Percentiles rank a stretch among this genome's conserved stretches.
Conservation (phyloP, 2,888 invertebrate species). For the Palloptera scutellata region DNA sequence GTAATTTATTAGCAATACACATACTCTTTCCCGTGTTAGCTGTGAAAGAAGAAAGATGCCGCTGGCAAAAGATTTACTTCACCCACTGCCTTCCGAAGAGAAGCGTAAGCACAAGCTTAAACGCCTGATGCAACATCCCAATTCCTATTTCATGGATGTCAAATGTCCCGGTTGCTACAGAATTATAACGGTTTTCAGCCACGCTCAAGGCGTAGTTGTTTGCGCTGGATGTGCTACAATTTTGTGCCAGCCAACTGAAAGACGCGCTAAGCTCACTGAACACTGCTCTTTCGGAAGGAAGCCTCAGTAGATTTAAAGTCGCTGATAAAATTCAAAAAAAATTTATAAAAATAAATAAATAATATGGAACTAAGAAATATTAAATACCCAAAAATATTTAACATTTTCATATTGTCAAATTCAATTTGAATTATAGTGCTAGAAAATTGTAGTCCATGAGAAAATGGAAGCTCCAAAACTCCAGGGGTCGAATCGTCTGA, state of each 20-base stretch:
- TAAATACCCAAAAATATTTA: too few relatives aligned
- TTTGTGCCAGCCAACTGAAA: constrained; percentile 98
- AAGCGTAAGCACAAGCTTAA: constrained; percentile 96
- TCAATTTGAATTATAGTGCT: too few relatives aligned
- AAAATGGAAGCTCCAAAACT: too few relatives aligned
- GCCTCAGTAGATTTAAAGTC: constrained; percentile 76
- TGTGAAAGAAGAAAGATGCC: too few relatives aligned
- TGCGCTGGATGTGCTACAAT: constrained; percentile 99
- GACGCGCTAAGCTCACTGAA: constrained; percentile 98
- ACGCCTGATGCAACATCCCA: constrained; percentile 98
- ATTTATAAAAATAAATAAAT: too few relatives aligned
- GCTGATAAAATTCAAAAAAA: constrained; percentile 13
- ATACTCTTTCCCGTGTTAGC: too few relatives aligned
- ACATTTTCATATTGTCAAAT: too few relatives aligned
- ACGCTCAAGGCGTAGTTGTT: constrained; percentile 98
- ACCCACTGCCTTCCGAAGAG: constrained; percentile 95
- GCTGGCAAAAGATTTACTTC: constrained; percentile 96
- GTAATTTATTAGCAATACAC: too few relatives aligned
- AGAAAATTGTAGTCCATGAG: too few relatives aligned
- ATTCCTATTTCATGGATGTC: constrained; percentile 99
- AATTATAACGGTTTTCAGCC: constrained; percentile 99
- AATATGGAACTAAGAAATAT: too few relatives aligned
- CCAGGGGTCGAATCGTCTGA: too few relatives aligned
- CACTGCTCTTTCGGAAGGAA: constrained; percentile 97
- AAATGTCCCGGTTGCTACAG: constrained; percentile 99